Evolutionary conservation across 2,888 invertebrate genomes (phyloP), one percentile per base, ranked within the genome.

Genomic region (Zele albiditarsus): DNA sequence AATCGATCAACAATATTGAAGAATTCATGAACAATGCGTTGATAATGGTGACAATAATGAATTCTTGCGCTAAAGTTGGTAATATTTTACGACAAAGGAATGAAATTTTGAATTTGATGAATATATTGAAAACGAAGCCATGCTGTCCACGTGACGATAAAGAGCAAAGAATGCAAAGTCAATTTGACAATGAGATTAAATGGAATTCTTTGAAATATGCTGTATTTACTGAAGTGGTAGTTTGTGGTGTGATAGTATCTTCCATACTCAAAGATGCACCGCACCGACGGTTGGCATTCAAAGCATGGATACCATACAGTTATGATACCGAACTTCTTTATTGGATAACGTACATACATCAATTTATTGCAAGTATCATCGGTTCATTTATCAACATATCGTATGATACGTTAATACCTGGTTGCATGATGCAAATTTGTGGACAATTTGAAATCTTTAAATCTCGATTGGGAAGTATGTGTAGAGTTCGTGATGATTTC

Each of bases 241-340:
- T 75, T 2, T 28, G 57, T 4, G 53, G 67, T 23, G 3, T 78
- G 14, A 6, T 75, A 10, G 0, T 75, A 12, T 58, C 66, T 20
- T 75, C 81, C 6, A 10, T 79, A 25, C 46, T 71, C 4, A 65
- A 58, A 20, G 70, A 76, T 14, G 28, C 75, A 14, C 73, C 62
- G 4, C 49, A 74, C 16, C 62, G 77, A 57, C 71, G 31, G 23
- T 71, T 82, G 38, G 75, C 82, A 12, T 80, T 74, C 66, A 79
- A 77, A 12, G 76, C 71, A 53, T 81, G 80, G 82, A 20, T 81
- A 4, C 82, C 82, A 0, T 82, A 76, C 25, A 74, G 78, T 20
- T 69, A 70, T 67, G 76, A 78, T 20, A 66, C 73, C 20, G 33
- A 67, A 16, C 20, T 25, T 20, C 33, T 76, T n/a, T 82, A 77